phyloP scores from a whole-genome alignment of 2,113 vertebrate species.

The Melospiza georgiana region DNA sequence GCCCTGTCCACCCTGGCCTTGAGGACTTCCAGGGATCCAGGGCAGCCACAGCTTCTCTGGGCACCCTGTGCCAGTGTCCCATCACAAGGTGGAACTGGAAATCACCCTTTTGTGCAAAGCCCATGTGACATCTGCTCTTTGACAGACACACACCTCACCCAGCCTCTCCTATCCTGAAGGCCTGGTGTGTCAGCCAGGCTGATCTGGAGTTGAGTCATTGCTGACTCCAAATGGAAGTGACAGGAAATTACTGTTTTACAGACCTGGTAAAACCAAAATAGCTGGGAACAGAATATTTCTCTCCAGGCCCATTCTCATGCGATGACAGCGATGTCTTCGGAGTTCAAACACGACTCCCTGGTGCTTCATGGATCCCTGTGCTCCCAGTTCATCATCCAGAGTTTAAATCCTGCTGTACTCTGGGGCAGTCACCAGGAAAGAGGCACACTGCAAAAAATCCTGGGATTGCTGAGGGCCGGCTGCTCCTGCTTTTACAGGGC shows the following conservation, averaged over 20 bases:
- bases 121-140: accelerated
- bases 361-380: neutral
- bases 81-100: neutral
- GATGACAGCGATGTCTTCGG: accelerated
- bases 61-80: neutral
- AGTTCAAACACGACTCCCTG: neutral
- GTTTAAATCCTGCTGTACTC: neutral
- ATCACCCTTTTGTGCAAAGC: neutral
- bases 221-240: neutral
- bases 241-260: neutral
- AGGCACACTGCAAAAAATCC: neutral
- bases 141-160: neutral
- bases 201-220: neutral
- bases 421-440: neutral
- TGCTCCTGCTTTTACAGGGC: neutral
- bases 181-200: neutral
- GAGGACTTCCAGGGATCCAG: neutral
- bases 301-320: neutral
- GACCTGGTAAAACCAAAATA: neutral
- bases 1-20: accelerated
- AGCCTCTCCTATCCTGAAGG: neutral
- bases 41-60: neutral
- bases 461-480: neutral
- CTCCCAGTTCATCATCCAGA: neutral
- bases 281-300: neutral